Base-by-base conservation (phyloP, 2,888 invertebrate species). In the Rutpela maculata region DNA sequence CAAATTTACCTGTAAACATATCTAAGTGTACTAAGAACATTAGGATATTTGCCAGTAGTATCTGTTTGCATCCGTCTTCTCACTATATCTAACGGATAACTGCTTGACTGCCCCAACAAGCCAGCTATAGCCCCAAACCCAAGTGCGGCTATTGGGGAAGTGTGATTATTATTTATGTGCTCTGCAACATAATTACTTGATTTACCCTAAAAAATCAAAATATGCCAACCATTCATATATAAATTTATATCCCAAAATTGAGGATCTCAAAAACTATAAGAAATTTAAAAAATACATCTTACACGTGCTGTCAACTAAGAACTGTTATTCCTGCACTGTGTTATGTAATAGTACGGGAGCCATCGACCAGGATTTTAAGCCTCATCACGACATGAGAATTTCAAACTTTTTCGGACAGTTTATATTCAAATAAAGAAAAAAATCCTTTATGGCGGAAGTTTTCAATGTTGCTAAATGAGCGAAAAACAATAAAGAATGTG, bases 1-100 rank as follows among this genome's bases (percentile, higher is more conserved):
- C 12, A 59, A 85, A 35, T 15, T 88, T 90, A 96, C 94, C 91
- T 92, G 87, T 95, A 95, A 78, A 97, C 94, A 84, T 93, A 92
- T 15, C 86, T 86, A 1, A 96, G 91, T 0, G 96, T 97, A 50
- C 91, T 91, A 59, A 90, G 82, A 74, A 97, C 94, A 71, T 93
- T 93, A 38, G 91, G 90, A 88, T 94, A 95, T 74, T 90, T 91
- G 83, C 92, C 91, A 26, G 86, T 78, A 7, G 89, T 90, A 84
- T 92, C 92, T 62, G 94, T 94, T 87, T 93, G 93, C 92, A 93
- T 92, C 81, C 92, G 89, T 82, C 92, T 88, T 77, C 92, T 88
- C 79, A 99, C 96, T 91, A 98, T 98, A 91, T 98, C 98, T 76
- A 99, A 92, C 12, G 99, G 99, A 91, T 99, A 99, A 80, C 98